phyloP scores from a whole-genome alignment of 2,113 vertebrate genomes.

The Pelobates fuscus region DNA sequence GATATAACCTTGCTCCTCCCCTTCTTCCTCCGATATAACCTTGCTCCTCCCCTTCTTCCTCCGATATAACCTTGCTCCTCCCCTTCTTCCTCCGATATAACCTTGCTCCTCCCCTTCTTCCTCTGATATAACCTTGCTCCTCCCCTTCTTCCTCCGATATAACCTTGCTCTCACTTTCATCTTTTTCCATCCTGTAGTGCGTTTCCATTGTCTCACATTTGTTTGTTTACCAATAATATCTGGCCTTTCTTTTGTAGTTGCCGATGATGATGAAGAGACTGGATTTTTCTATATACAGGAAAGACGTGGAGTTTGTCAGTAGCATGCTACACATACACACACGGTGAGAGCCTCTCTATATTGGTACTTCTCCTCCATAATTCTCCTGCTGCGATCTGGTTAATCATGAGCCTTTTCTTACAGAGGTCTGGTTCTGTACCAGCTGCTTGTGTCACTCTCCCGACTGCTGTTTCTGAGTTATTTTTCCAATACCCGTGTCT shows the following conservation, averaged over 20 bases:
- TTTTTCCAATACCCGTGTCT: constrained; percentile 64
- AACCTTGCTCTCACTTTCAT: too few species aligned
- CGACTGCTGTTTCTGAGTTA: constrained; percentile 66
- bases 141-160: too few species aligned
- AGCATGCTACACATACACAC: constrained; percentile 67
- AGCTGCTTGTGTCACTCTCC: constrained; percentile 64
- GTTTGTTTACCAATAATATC: too few species aligned
- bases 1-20: too few species aligned
- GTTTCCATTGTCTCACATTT: too few species aligned
- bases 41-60: too few species aligned
- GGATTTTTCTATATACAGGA: constrained; percentile 73
- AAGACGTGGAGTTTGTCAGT: constrained; percentile 75
- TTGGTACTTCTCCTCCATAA: not conserved
- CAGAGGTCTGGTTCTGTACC: constrained; percentile 70
- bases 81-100: too few species aligned
- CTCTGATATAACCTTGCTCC: too few species aligned
- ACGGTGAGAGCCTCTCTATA: constrained; percentile 58
- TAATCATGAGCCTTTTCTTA: not conserved
- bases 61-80: too few species aligned
- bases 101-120: too few species aligned
- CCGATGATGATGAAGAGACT: constrained; percentile 72
- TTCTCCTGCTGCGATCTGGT: not conserved
- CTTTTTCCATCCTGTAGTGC: too few species aligned
- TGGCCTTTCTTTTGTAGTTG: constrained; percentile 64
- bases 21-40: too few species aligned